Evolutionary conservation across 2,888 invertebrate species (phyloP).

Genomic region (Drosophila meridiana): DNA sequence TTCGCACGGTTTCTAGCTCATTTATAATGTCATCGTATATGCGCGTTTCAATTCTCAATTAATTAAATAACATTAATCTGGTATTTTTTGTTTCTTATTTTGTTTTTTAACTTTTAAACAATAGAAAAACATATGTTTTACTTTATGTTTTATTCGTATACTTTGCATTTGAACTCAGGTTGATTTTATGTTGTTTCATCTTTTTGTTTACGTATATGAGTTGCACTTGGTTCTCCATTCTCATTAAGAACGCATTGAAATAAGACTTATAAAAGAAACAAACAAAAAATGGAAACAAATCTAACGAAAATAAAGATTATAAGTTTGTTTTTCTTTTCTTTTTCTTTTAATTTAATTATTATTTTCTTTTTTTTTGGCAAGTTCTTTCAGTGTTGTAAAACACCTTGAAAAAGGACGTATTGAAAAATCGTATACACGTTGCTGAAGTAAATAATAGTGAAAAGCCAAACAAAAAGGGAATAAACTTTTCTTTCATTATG

Average conservation of each 20-base stretch:
- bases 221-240: slow-evolving; percentile 63
- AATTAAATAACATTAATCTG: slow-evolving; percentile 73
- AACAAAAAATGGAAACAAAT: slow-evolving; percentile 41
- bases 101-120: slow-evolving; percentile 60
- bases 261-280: slow-evolving; percentile 31
- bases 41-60: slow-evolving; percentile 74
- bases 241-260: slow-evolving; percentile 46
- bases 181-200: slow-evolving; percentile 68
- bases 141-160: slow-evolving; percentile 84
- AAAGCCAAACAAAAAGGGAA: slow-evolving; percentile 55
- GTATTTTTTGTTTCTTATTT: slow-evolving; percentile 45
- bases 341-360: slow-evolving; percentile 56
- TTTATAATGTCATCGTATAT: slow-evolving; percentile 83
- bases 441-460: slow-evolving; percentile 57
- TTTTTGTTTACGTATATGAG: slow-evolving; percentile 77
- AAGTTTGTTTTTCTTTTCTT: slow-evolving; percentile 29
- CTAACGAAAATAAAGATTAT: slow-evolving; percentile 46
- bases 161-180: slow-evolving; percentile 86
- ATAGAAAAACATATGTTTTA: slow-evolving; percentile 67
- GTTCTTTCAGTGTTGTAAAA: slow-evolving; percentile 69
- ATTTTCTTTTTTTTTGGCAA: slow-evolving; percentile 70
- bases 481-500: slow-evolving; percentile 41
- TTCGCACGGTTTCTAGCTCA: slow-evolving; percentile 70
- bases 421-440: slow-evolving; percentile 79
- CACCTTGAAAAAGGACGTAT: slow-evolving; percentile 77